Evolutionary conservation across 2,113 vertebrate species (phyloP).

Genomic region (Etheostoma cragini): DNA sequence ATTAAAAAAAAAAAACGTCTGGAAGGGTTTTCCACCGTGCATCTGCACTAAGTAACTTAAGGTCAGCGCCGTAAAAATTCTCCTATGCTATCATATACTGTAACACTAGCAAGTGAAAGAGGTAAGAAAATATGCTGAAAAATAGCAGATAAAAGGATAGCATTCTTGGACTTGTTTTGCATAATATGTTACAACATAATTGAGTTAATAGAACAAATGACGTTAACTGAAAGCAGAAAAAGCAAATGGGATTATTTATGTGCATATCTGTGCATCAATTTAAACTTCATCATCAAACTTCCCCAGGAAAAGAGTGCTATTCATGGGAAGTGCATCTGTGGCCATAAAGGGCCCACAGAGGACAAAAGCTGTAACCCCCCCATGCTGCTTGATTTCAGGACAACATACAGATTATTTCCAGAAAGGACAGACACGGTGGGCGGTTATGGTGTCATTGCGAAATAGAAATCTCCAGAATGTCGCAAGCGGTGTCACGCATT

Average conservation of each 20-base stretch:
- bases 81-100: neutral
- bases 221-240: too few relatives aligned
- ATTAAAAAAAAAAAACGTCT: too few relatives aligned
- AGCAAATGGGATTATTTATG: too few relatives aligned
- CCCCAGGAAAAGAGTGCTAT: neutral
- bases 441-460: slow-evolving; percentile 4
- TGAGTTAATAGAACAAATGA: neutral
- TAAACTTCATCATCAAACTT: neutral
- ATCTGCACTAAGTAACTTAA: neutral
- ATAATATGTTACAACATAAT: neutral
- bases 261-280: too few relatives aligned
- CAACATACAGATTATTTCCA: slow-evolving; percentile 6
- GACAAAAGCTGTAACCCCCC: slow-evolving; percentile 8
- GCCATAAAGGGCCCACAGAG: neutral
- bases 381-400: slow-evolving; percentile 10
- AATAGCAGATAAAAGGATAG: neutral
- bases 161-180: too few relatives aligned
- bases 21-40: neutral
- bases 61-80: neutral
- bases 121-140: neutral
- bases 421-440: slow-evolving; percentile 29
- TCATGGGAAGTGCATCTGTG: neutral
- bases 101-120: too few relatives aligned
- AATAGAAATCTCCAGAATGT: slow-evolving; percentile 38
- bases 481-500: slow-evolving; percentile 3